These are phyloP conservation scores for Oceanodroma leucorhoa DNA, from an alignment of 2,797 vertebrate species.

Conservation along the genomic window DNA sequence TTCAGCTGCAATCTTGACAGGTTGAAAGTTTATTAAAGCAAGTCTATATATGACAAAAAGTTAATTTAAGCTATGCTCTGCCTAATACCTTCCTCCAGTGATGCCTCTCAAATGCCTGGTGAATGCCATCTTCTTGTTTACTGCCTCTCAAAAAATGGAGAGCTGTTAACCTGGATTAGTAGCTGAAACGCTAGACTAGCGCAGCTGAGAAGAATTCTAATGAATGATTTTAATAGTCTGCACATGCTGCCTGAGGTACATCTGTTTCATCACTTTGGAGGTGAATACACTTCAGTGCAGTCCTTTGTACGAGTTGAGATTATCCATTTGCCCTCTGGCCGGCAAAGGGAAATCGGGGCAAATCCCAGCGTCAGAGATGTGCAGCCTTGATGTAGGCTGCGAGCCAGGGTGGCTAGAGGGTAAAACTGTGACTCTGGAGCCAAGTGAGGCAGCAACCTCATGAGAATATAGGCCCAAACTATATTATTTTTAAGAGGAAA, in stretches of 20 bases:
- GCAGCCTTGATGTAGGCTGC: neutral
- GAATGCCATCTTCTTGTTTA: neutral
- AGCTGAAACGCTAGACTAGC: constrained; percentile 5
- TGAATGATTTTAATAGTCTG: neutral
- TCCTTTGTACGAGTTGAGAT: neutral
- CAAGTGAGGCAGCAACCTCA: neutral
- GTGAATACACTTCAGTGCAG: neutral
- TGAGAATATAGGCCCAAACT: neutral
- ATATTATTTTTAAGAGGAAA: neutral
- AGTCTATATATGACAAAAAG: neutral
- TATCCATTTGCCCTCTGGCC: neutral
- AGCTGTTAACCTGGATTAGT: constrained; percentile 39
- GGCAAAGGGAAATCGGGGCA: neutral
- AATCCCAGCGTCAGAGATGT: neutral
- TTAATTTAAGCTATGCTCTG: neutral
- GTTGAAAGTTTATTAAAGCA: constrained; percentile 39
- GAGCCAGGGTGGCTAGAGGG: neutral
- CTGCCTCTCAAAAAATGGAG: neutral
- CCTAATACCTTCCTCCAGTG: neutral
- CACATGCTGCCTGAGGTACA: neutral
- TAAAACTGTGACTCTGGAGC: neutral
- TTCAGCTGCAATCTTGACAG: constrained; percentile 4
- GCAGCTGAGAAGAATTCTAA: neutral
- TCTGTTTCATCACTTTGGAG: neutral
- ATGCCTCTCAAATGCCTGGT: neutral